These are phyloP conservation scores for Morinoia aosen DNA, from an alignment of 2,888 invertebrate genomes.

Conservation along the genomic window DNA sequence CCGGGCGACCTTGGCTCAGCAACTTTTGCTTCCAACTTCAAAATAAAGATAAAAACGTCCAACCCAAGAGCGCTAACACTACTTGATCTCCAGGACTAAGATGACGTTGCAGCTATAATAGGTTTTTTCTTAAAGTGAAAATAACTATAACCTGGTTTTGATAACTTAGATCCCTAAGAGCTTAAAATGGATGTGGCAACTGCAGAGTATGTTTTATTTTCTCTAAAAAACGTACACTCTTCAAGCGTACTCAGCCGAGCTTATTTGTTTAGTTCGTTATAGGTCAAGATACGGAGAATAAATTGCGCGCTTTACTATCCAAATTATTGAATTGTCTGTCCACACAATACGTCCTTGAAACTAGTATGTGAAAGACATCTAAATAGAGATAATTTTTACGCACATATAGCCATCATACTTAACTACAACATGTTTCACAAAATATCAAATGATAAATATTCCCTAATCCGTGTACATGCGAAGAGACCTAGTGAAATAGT, in stretches of 20 bases:
- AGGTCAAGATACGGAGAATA: neutral
- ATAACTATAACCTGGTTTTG: neutral
- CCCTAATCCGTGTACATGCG: no score
- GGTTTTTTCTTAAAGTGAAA: neutral
- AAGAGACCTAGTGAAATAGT: neutral
- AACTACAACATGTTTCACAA: no score
- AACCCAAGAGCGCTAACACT: neutral
- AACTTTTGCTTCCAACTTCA: constrained; percentile 14
- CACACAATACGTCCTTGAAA: neutral
- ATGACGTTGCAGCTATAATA: neutral
- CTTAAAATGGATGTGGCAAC: neutral
- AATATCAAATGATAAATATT: no score
- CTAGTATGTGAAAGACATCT: neutral
- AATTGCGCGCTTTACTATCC: neutral
- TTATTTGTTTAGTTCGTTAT: neutral
- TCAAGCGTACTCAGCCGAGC: neutral
- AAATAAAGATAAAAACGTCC: constrained; percentile 12
- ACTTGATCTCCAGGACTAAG: neutral
- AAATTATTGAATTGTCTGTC: neutral
- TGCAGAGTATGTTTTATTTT: neutral
- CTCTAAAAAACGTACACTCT: neutral
- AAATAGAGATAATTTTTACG: neutral
- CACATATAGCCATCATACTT: no score
- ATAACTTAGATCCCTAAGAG: neutral
- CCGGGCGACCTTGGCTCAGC: neutral